A percentile compares a stretch with the other conserved stretches of the same genome.
These are phyloP conservation scores for Nipponia nippon DNA, from an alignment of 2,113 vertebrate genomes.

Conservation along the genomic window DNA sequence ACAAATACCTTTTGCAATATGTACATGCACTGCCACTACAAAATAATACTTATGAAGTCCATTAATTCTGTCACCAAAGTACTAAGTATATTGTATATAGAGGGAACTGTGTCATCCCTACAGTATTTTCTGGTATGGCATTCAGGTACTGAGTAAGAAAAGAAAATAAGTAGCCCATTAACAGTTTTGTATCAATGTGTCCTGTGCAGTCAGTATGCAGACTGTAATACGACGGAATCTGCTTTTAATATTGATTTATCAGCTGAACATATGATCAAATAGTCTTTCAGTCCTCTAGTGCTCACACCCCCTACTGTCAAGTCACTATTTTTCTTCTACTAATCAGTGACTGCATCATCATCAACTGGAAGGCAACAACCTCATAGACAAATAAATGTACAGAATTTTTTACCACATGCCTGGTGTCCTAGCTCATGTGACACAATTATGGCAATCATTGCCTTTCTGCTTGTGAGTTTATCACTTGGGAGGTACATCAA, in stretches of 20 bases:
- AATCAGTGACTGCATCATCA: neutral
- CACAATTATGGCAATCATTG: slow-evolving; percentile 38
- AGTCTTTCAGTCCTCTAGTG: neutral
- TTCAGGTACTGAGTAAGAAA: neutral
- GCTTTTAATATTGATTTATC: neutral
- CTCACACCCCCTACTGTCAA: neutral
- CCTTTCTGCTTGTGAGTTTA: slow-evolving; percentile 42
- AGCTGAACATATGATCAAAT: neutral
- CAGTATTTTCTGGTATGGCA: neutral
- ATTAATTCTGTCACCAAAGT: neutral
- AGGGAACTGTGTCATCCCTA: neutral
- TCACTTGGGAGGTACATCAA: slow-evolving; percentile 61
- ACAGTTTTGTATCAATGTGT: neutral
- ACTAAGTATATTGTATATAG: neutral
- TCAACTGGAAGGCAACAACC: neutral
- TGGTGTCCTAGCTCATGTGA: slow-evolving; percentile 82
- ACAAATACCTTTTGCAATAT: neutral
- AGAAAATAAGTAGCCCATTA: neutral
- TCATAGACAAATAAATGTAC: neutral
- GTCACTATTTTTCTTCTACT: neutral
- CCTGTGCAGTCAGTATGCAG: neutral
- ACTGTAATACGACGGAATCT: neutral
- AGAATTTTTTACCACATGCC: slow-evolving; percentile 76
- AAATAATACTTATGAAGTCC: neutral
- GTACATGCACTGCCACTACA: neutral